These are phyloP conservation scores for Hirtodrosophila confusa DNA, from an alignment of 2,888 invertebrate genomes.

Conservation along the genomic window DNA sequence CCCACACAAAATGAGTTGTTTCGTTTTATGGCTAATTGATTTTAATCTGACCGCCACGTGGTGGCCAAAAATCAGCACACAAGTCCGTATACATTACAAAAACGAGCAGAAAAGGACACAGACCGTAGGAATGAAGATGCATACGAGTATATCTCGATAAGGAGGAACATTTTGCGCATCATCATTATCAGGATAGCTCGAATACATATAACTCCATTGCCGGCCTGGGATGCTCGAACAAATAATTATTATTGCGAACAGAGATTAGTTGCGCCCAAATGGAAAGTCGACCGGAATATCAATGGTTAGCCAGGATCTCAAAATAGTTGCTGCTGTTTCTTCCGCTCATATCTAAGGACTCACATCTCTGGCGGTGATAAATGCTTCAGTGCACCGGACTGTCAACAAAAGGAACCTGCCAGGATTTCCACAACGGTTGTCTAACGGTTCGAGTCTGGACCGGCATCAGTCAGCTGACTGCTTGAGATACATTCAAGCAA, in stretches of 20 bases:
- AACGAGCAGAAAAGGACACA: slow-evolving; percentile 21
- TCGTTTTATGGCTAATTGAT: slow-evolving; percentile 73
- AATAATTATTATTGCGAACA: slow-evolving; percentile 68
- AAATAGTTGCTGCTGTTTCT: too few species aligned
- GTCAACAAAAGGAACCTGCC: slow-evolving; percentile 62
- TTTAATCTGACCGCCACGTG: slow-evolving; percentile 60
- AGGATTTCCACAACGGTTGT: slow-evolving; percentile 16
- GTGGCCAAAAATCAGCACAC: slow-evolving; percentile 74
- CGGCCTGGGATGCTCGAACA: slow-evolving; percentile 16
- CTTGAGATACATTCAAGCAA: slow-evolving; percentile 27
- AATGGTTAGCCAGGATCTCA: slow-evolving; percentile 40
- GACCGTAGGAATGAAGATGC: slow-evolving; percentile 38
- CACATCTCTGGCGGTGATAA: slow-evolving; percentile 60
- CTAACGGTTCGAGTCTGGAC: slow-evolving; percentile 45
- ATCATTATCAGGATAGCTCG: slow-evolving; percentile 47
- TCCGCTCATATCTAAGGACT: slow-evolving; percentile 46
- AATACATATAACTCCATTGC: too few species aligned
- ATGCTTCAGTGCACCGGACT: slow-evolving; percentile 66
- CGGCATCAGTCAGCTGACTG: slow-evolving; percentile 66
- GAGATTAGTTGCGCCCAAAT: slow-evolving; percentile 65
- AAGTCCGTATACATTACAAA: slow-evolving; percentile 58
- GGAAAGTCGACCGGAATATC: slow-evolving; percentile 47
- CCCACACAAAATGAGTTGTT: slow-evolving; percentile 54
- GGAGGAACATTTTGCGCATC: slow-evolving; percentile 64
- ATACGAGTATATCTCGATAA: slow-evolving; percentile 48